These are phyloP conservation scores for Oceanodroma tethys DNA, from an alignment of 2,113 vertebrate genomes.

Conservation along the genomic window DNA sequence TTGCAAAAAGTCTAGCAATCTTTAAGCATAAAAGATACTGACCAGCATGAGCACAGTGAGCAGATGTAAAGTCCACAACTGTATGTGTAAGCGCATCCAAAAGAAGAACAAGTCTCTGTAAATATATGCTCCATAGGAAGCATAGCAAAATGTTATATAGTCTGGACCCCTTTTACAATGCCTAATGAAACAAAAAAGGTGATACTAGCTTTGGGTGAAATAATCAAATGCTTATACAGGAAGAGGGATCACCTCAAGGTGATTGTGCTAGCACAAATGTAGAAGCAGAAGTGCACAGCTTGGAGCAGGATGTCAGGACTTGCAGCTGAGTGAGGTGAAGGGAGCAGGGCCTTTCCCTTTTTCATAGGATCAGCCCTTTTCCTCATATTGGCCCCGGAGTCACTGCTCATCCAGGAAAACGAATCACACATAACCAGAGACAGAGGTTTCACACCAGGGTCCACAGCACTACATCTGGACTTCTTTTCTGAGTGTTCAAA, in stretches of 20 bases:
- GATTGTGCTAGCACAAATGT: neutral
- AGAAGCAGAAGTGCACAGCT: neutral
- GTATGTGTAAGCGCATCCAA: neutral
- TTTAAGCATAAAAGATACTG: neutral
- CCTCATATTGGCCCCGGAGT: neutral
- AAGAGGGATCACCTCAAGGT: neutral
- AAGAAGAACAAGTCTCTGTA: neutral
- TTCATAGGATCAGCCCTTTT: neutral
- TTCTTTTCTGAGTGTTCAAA: neutral
- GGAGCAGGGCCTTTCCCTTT: neutral
- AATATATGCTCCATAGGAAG: neutral
- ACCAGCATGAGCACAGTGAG: neutral
- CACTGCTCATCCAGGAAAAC: neutral
- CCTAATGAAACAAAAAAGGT: neutral
- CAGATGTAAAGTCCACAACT: neutral
- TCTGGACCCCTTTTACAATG: neutral
- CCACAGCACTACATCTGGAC: accelerated
- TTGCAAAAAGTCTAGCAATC: neutral
- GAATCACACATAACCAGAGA: neutral
- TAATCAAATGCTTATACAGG: neutral
- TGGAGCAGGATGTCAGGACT: neutral
- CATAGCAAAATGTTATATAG: neutral
- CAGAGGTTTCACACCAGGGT: neutral
- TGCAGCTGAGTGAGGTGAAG: neutral
- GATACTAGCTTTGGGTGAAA: neutral